Evolutionary conservation across 2,888 invertebrate genomes (phyloP).

Genomic region (Drosophila pegasa): DNA sequence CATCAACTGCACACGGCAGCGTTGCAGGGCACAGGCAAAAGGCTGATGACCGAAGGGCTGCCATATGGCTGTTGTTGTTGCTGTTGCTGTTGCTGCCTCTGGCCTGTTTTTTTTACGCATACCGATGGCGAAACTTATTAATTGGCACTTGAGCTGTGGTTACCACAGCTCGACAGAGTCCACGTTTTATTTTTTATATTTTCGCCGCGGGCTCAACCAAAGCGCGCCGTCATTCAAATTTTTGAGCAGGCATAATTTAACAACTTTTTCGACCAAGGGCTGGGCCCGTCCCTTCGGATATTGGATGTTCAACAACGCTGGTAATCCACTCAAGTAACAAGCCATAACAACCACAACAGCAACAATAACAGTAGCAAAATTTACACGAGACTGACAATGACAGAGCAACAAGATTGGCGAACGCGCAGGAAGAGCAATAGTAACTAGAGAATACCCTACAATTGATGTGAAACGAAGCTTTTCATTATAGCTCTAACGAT

Average conservation of each 20-base stretch:
- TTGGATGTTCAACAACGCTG: slow-evolving; percentile 60
- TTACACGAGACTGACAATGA: slow-evolving; percentile 38
- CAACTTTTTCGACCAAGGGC: slow-evolving; percentile 50
- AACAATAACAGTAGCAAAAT: slow-evolving; percentile 44
- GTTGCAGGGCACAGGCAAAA: slow-evolving; percentile 45
- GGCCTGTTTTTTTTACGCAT: slow-evolving; percentile 63
- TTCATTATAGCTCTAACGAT: too few species aligned
- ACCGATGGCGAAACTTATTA: slow-evolving; percentile 76
- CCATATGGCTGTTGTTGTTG: slow-evolving; percentile 27
- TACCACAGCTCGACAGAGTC: slow-evolving; percentile 31
- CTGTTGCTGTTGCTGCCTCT: slow-evolving; percentile 8
- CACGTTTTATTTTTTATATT: slow-evolving; percentile 12
- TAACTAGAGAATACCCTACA: slow-evolving; percentile 54
- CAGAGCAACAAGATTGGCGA: slow-evolving; percentile 46
- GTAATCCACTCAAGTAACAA: slow-evolving; percentile 74
- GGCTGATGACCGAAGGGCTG: slow-evolving; percentile 46
- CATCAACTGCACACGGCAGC: slow-evolving; percentile 49
- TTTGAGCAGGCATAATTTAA: slow-evolving; percentile 77
- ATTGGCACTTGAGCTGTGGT: slow-evolving; percentile 75
- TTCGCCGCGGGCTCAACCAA: slow-evolving; percentile 38
- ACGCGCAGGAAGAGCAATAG: slow-evolving; percentile 11
- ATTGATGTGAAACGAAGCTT: background rate
- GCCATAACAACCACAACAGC: slow-evolving; percentile 32
- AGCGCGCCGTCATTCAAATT: slow-evolving; percentile 66
- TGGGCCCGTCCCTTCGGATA: slow-evolving; percentile 57